A percentile compares a stretch with the other conserved stretches of the same genome.
phyloP scores from a whole-genome alignment of 1,140 invertebrate species.

The Drosophila navojoa region DNA sequence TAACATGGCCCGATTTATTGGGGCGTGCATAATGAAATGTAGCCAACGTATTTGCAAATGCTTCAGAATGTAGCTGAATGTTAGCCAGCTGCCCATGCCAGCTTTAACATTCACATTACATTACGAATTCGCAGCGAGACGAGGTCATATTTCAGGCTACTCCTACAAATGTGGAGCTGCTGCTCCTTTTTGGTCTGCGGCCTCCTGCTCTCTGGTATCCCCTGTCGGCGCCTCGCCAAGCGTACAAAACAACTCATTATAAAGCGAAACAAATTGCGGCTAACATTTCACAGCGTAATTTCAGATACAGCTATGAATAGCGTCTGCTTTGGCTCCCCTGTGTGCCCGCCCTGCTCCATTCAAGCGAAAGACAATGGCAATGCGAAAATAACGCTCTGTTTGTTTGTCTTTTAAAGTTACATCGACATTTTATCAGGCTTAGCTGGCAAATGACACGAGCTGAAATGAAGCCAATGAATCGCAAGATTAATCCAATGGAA shows the following conservation, averaged over 20 bases:
- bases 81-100: not conserved
- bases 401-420: slow-evolving; percentile 59
- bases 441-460: slow-evolving; percentile 38
- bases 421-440: slow-evolving; percentile 68
- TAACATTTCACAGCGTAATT: slow-evolving; percentile 71
- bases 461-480: slow-evolving; percentile 5
- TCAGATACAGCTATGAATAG: slow-evolving; percentile 41
- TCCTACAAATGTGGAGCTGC: not conserved
- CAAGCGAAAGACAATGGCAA: slow-evolving; percentile 5
- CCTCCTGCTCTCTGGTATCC: not conserved
- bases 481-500: no score
- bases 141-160: slow-evolving; percentile 23
- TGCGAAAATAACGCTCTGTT: slow-evolving; percentile 26
- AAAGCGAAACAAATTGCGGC: slow-evolving; percentile 76
- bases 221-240: not conserved
- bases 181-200: not conserved
- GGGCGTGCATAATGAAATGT: slow-evolving; percentile 15
- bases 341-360: not conserved
- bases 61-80: not conserved
- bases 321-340: not conserved
- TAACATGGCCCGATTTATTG: slow-evolving; percentile 56
- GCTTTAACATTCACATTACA: not conserved
- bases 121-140: slow-evolving; percentile 18
- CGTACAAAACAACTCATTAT: slow-evolving; percentile 72
- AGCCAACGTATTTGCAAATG: not conserved